These are phyloP conservation scores for Gymnopithys bicolor DNA, from an alignment of 2,797 vertebrate species.

Conservation along the genomic window DNA sequence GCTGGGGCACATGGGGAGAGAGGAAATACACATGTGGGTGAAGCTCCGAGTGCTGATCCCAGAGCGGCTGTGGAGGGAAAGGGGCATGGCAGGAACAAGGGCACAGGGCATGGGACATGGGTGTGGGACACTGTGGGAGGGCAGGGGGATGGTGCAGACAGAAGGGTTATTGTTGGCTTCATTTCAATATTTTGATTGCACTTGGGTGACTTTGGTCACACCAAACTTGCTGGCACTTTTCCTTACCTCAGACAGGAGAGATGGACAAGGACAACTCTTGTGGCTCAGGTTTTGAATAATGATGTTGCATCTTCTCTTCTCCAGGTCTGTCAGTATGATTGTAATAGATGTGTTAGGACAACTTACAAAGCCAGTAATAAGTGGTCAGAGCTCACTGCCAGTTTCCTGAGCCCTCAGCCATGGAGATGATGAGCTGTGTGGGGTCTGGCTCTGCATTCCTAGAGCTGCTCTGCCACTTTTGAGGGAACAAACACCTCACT, in stretches of 20 bases:
- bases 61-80: background rate
- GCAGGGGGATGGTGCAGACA: fast-evolving
- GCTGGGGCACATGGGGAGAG: fast-evolving
- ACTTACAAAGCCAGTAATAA: background rate
- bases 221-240: background rate
- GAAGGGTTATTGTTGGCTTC: background rate
- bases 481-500: background rate
- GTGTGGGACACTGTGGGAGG: fast-evolving
- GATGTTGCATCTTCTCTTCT: background rate
- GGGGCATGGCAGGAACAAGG: background rate
- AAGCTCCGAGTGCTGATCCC: background rate
- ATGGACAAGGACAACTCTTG: background rate
- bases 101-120: background rate
- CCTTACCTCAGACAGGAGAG: background rate
- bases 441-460: background rate
- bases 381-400: fast-evolving
- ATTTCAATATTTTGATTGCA: background rate
- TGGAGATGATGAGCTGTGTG: background rate
- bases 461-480: background rate
- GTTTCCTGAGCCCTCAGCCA: background rate
- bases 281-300: background rate
- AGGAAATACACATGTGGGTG: fast-evolving
- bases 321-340: background rate
- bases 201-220: background rate
- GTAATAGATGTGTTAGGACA: background rate